Evolutionary conservation across 2,113 vertebrate genomes (phyloP), one percentile per base, ranked within the genome.

Genomic region (Morphnarchus princeps): DNA sequence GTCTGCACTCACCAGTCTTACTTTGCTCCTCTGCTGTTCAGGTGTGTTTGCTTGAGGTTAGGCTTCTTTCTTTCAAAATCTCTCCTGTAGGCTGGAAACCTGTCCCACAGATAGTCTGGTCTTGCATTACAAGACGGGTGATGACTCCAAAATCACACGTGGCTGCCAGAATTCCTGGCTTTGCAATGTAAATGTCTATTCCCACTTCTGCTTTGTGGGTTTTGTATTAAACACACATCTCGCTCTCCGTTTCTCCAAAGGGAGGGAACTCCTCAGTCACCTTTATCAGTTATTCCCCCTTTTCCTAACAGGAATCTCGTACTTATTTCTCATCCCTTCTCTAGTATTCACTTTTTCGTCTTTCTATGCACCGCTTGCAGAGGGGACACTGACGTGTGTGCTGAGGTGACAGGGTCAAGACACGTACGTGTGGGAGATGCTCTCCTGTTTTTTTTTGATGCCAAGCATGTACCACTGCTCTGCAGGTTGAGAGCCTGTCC

Each of bases 341-440:
- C 50, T 79, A 43, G 45, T 43, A 73, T 43, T 66, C 13, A 55
- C 34, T 66, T 89, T 57, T 82, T 40, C 10, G 13, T 82, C 70
- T 72, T 62, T 67, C 79, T 83, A 0, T 28, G 21, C 47, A 49
- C 26, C 0, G 0, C 61, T 62, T 0, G 0, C 2, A 6, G 16
- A 47, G n/a, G 13, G 15, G 15, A 38, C 0, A 7, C 24, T 50
- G 47, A 16, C 0, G 0, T 57, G 36, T 57, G 21, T 85, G n/a
- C 47, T 1, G 9, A 62, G 47, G 52, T 66, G 26, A 8, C 52
- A 49, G 47, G 31, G 16, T 26, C 9, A 5, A 55, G n/a, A 49
- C 40, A 36, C 0, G 1, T 40, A 28, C 0, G 1, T 32, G 7
- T 36, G 52, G 65, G n/a, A 29, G 57, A 83, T 1, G 10, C 24